A percentile compares a stretch with the other conserved stretches of the same genome.
Evolutionary conservation across 2,797 vertebrate genomes (phyloP).

Genomic region (Rhinichthys osculus): DNA sequence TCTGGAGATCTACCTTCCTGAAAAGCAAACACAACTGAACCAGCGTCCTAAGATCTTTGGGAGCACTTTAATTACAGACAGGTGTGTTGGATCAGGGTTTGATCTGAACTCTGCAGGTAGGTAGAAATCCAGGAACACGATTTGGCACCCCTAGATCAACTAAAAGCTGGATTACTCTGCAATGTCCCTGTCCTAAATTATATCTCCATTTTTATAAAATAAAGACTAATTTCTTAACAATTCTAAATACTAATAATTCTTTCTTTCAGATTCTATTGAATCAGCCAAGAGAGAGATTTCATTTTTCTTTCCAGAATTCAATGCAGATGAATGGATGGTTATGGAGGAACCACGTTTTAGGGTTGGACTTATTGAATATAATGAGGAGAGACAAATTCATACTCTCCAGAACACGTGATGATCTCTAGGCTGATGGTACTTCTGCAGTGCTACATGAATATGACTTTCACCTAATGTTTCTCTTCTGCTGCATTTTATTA

Average conservation of each 20-base stretch:
- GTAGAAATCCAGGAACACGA: too few relatives aligned
- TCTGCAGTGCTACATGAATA: background rate
- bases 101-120: too few relatives aligned
- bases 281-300: conserved; percentile 91
- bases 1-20: background rate
- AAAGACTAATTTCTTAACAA: background rate
- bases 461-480: background rate
- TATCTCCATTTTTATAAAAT: background rate
- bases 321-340: conserved; percentile 81
- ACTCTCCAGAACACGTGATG: conserved; percentile 61
- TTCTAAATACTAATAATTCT: conserved; percentile 5
- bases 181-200: background rate
- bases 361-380: conserved; percentile 70
- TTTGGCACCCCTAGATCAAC: background rate
- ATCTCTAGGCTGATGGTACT: conserved; percentile 37
- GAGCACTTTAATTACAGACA: too few relatives aligned
- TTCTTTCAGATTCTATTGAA: conserved; percentile 83
- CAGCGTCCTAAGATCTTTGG: too few relatives aligned
- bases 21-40: background rate
- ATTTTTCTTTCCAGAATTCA: conserved; percentile 94
- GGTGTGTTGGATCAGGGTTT: too few relatives aligned
- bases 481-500: background rate
- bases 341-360: conserved; percentile 83
- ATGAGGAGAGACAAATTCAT: conserved; percentile 76
- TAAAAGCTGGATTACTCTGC: background rate